Percentiles rank a stretch among this genome's conserved stretches.
These are phyloP conservation scores for Leucoma salicis DNA, from an alignment of 2,888 invertebrate species.

Conservation along the genomic window DNA sequence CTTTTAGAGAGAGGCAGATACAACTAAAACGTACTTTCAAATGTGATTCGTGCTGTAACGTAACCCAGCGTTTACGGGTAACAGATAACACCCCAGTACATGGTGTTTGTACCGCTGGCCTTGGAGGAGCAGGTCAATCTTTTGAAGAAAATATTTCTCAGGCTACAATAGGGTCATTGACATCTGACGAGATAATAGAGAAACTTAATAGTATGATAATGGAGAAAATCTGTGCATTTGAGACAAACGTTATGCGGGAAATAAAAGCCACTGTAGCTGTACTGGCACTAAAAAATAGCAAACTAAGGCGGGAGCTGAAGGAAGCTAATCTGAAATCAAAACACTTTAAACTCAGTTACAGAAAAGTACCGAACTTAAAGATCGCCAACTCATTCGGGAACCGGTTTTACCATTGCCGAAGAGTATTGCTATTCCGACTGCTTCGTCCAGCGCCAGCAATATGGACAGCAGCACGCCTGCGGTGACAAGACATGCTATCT, in stretches of 20 bases:
- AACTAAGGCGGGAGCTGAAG: neutral
- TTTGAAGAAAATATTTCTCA: neutral
- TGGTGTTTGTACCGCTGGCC: no score
- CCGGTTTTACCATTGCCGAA: no score
- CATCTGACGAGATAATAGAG: neutral
- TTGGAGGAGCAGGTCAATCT: no score
- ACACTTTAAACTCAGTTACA: neutral
- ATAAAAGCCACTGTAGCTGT: neutral
- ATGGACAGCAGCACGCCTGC: neutral
- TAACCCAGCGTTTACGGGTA: neutral
- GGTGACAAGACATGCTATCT: neutral
- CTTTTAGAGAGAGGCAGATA: neutral
- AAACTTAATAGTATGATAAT: neutral
- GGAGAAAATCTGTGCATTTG: neutral
- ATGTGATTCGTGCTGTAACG: neutral
- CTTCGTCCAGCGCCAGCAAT: neutral
- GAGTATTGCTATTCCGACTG: neutral
- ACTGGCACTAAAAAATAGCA: neutral
- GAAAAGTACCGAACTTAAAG: neutral
- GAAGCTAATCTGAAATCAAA: neutral
- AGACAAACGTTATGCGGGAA: neutral
- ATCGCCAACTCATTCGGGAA: neutral
- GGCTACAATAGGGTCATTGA: neutral
- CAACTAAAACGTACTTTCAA: constrained; percentile 3
- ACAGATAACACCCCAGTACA: neutral